These are phyloP conservation scores for Ephialtes manifestator DNA, from an alignment of 2,888 invertebrate species.

Conservation along the genomic window DNA sequence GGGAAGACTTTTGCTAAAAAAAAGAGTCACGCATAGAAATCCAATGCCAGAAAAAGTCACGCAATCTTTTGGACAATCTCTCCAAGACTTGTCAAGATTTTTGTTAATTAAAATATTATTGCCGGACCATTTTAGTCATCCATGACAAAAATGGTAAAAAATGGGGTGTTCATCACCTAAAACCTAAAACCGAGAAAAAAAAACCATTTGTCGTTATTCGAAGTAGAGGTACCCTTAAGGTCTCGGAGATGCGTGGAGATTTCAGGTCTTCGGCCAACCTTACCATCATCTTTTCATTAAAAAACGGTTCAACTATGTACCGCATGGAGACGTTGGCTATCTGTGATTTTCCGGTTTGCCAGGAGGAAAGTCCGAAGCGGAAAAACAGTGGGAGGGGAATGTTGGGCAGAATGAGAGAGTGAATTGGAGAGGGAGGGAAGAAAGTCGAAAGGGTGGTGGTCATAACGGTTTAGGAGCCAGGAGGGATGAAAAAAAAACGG, in stretches of 20 bases:
- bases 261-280: constrained; percentile 49
- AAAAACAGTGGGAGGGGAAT: constrained; percentile 44
- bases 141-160: too few species aligned
- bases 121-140: too few species aligned
- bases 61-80: too few species aligned
- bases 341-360: constrained; percentile 30
- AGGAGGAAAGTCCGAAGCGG: too few species aligned
- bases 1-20: too few species aligned
- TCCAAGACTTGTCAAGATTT: too few species aligned
- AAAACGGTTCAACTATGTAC: constrained; percentile 82
- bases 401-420: constrained; percentile 42
- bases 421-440: constrained; percentile 43
- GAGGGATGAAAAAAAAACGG: constrained; percentile 5
- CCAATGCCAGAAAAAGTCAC: too few species aligned
- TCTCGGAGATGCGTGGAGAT: constrained; percentile 43
- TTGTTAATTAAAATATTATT: too few species aligned
- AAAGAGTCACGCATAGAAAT: too few species aligned
- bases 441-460: constrained; percentile 45
- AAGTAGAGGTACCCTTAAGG: constrained; percentile 31
- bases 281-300: constrained; percentile 84
- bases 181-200: too few species aligned
- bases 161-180: too few species aligned
- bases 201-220: not conserved
- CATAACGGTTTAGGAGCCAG: constrained; percentile 52
- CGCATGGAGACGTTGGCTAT: constrained; percentile 78